Evolutionary conservation across 2,888 invertebrate species (phyloP).

Genomic region (Nymphalis urticae): DNA sequence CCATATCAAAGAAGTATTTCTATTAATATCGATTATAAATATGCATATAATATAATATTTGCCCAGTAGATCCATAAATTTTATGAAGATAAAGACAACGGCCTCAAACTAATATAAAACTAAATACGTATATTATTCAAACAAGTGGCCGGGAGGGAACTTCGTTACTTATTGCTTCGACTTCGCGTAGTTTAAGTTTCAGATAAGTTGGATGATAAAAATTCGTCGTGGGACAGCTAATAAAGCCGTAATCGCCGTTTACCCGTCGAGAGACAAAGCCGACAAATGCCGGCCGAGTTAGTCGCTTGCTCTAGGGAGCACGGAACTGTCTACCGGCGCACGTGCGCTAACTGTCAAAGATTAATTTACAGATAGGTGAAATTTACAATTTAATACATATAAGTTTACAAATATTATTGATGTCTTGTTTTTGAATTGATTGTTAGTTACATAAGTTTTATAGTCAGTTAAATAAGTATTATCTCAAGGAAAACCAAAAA

Average conservation of each 20-base stretch:
- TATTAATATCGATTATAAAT: too few species aligned
- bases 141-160: conserved; percentile 5
- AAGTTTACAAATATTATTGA: background rate
- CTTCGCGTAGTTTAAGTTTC: background rate
- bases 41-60: too few species aligned
- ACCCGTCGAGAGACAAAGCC: conserved; percentile 27
- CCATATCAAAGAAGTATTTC: too few species aligned
- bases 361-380: background rate
- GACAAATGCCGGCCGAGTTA: conserved; percentile 28
- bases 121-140: background rate
- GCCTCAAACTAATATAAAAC: too few species aligned
- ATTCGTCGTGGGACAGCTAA: conserved; percentile 20
- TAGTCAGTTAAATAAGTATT: too few species aligned
- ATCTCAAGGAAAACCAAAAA: too few species aligned
- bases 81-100: too few species aligned
- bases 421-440: too few species aligned
- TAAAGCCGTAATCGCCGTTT: conserved; percentile 31
- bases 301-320: conserved; percentile 10
- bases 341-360: conserved; percentile 18
- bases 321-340: conserved; percentile 11
- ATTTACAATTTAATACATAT: background rate
- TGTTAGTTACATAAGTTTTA: too few species aligned
- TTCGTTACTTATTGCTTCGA: conserved; percentile 4
- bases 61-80: too few species aligned
- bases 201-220: conserved; percentile 18